Evolutionary conservation across 2,888 invertebrate species (phyloP), one percentile per base, ranked within the genome.

Genomic region (Caradrina kadenii): DNA sequence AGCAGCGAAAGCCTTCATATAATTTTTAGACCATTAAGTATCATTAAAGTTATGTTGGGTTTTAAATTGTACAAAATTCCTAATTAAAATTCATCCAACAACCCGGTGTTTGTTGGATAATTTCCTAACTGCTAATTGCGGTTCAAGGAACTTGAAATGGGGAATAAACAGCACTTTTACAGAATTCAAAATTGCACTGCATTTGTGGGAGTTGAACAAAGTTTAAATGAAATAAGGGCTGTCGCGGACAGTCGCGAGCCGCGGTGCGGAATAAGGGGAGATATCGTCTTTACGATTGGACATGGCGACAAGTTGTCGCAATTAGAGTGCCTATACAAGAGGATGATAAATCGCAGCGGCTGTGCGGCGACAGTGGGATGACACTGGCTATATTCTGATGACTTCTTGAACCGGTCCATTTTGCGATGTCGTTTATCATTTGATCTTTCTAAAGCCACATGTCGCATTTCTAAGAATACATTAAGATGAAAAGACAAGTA

Each of bases 251-350:
- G 69, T 67, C 59, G 53, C 56, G 52, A 39, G 52, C n/a, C 31
- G 73, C 69, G 50, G 56, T 31, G 65, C 60, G 72, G 71, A 68
- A 71, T 56, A 73, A 67, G 81, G 74, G 72, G 79, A 79, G 70
- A 78, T 73, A 79, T 76, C 67, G 73, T 74, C 70, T 72, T 77
- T 68, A 81, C 74, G 79, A 72, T 73, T 78, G 65, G 74, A 71
- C 73, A 72, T 75, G 86, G 84, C 86, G 87, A 86, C 89, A 84
- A 86, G 80, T 87, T 87, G 87, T 89, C 84, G 87, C 88, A 90
- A 89, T 90, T 90, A 90, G 85, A 85, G 82, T 81, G 80, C 73
- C 76, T 79, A 83, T 84, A 87, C 76, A 80, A 79, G 81, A 87
- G 86, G 86, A 87, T 87, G 87, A 88, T 87, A 88, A 87, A 88